A percentile compares a stretch with the other conserved stretches of the same genome.
Conservation (phyloP, 2,113 vertebrate genomes). For the Semnornis frantzii region DNA sequence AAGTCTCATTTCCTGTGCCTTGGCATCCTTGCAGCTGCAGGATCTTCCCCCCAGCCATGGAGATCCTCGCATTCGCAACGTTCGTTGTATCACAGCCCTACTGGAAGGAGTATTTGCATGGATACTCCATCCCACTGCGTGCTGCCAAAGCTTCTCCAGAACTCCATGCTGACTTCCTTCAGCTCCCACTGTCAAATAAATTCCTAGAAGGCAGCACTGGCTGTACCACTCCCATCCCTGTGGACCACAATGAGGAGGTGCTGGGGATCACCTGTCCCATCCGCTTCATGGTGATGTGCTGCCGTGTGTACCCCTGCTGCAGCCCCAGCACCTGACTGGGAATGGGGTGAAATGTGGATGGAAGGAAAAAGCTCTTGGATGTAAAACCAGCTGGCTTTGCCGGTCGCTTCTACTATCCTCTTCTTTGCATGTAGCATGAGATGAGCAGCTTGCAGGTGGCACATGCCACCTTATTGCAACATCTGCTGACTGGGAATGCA, state of each 20-base stretch:
- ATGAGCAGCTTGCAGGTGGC: background rate
- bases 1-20: fast-evolving
- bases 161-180: fast-evolving
- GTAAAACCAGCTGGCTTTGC: background rate
- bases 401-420: fast-evolving
- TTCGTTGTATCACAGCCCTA: background rate
- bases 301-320: background rate
- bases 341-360: fast-evolving
- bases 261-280: background rate
- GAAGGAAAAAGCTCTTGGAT: background rate
- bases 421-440: no score
- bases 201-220: no score
- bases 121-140: background rate
- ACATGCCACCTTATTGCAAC: background rate
- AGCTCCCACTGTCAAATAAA: background rate
- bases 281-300: fast-evolving
- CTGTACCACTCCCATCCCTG: background rate
- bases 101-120: fast-evolving
- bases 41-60: background rate
- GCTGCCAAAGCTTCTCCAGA: background rate
- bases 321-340: background rate
- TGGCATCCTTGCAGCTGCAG: fast-evolving
- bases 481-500: fast-evolving
- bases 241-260: no score
- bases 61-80: fast-evolving